Conservation (phyloP, 2,888 invertebrate species). For the Vesta saturnalis region DNA sequence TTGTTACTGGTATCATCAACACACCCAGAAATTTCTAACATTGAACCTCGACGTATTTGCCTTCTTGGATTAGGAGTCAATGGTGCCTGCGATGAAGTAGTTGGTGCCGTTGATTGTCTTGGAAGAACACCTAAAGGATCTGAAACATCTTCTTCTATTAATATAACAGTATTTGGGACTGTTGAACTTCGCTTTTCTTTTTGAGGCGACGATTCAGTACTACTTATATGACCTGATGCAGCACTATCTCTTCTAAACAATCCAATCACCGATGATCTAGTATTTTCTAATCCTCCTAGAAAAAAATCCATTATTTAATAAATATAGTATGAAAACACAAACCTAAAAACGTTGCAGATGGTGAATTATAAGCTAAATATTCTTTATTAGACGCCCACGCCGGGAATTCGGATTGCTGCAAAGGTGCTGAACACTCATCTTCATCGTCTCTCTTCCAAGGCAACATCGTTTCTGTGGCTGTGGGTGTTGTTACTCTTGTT, state of each 20-base stretch:
- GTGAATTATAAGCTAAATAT: slow-evolving; percentile 90
- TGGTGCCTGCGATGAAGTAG: slow-evolving; percentile 72
- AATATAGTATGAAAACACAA: slow-evolving; percentile 49
- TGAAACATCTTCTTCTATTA: slow-evolving; percentile 68
- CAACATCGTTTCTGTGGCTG: slow-evolving; percentile 88
- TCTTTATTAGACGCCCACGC: slow-evolving; percentile 96
- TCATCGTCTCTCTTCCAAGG: slow-evolving; percentile 92
- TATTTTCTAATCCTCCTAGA: slow-evolving; percentile 86
- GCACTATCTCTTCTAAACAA: slow-evolving; percentile 86
- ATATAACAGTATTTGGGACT: slow-evolving; percentile 63
- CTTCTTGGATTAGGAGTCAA: slow-evolving; percentile 71
- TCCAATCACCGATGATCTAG: slow-evolving; percentile 90
- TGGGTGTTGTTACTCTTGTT: slow-evolving; percentile 85
- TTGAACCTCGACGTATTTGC: slow-evolving; percentile 79
- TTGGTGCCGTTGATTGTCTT: slow-evolving; percentile 49
- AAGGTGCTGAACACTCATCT: slow-evolving; percentile 70
- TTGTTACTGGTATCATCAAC: slow-evolving; percentile 57
- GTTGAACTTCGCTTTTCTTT: slow-evolving; percentile 56
- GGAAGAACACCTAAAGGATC: slow-evolving; percentile 58
- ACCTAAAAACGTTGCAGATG: slow-evolving; percentile 92
- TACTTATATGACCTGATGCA: slow-evolving; percentile 69
- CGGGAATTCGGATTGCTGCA: slow-evolving; percentile 85
- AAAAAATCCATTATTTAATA: slow-evolving; percentile 5
- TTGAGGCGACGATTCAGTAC: slow-evolving; percentile 60
- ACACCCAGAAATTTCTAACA: slow-evolving; percentile 84